Conservation (phyloP, 1,140 invertebrate genomes). For the Drosophila mayri region DNA sequence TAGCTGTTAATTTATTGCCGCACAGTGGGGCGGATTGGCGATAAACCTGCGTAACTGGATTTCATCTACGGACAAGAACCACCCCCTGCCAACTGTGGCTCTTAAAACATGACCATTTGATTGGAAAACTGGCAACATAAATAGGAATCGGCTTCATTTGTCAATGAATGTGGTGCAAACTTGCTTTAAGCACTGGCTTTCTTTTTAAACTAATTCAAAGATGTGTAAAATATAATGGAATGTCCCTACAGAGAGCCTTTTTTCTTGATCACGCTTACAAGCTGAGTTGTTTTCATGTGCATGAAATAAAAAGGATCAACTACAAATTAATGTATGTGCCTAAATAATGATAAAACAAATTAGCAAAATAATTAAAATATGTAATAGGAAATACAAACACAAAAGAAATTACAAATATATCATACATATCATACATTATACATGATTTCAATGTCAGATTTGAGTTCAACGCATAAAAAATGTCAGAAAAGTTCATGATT, state of each 20-base stretch:
- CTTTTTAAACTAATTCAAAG: neutral
- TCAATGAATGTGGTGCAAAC: neutral
- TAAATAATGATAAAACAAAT: too few species aligned
- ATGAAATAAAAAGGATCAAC: too few species aligned
- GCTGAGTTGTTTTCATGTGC: too few species aligned
- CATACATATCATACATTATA: too few species aligned
- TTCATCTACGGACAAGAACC: neutral
- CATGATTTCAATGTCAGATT: too few species aligned
- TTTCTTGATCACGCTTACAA: neutral
- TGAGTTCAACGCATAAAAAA: too few species aligned
- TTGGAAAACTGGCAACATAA: conserved; percentile 1
- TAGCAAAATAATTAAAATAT: too few species aligned
- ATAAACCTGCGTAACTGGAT: conserved; percentile 44
- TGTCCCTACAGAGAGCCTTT: too few species aligned
- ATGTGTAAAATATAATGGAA: neutral
- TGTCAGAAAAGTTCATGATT: too few species aligned
- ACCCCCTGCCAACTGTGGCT: neutral
- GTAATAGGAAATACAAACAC: too few species aligned
- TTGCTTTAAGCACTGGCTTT: neutral
- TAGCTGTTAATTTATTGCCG: conserved; percentile 46
- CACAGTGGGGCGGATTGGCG: conserved; percentile 8
- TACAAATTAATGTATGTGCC: too few species aligned
- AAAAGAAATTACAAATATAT: too few species aligned
- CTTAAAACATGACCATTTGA: neutral
- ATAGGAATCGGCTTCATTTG: conserved; percentile 5